A percentile compares a stretch with the other conserved stretches of the same genome.
Conservation (phyloP, 2,113 vertebrate species). For the Caloenas nicobarica region DNA sequence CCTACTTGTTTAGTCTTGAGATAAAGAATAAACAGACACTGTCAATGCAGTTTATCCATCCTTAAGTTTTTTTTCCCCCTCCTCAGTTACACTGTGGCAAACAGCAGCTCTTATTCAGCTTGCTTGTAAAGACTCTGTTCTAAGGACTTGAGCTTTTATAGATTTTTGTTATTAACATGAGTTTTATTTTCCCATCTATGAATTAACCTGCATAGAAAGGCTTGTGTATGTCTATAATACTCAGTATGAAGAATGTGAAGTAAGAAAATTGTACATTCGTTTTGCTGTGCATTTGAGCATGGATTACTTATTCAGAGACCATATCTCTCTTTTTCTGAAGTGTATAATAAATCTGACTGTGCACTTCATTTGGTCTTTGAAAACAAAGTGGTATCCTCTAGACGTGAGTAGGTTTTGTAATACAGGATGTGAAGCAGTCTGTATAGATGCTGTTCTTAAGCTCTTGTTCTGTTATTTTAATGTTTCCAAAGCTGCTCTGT, state of each 20-base stretch:
- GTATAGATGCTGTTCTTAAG: background rate
- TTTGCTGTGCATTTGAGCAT: conserved; percentile 3
- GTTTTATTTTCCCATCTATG: background rate
- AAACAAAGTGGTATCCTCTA: conserved; percentile 35
- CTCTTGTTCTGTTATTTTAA: conserved; percentile 26
- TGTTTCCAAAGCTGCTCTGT: background rate
- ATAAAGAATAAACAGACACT: conserved; percentile 3
- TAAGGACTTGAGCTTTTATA: background rate
- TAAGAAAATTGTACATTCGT: background rate
- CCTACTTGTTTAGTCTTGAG: background rate
- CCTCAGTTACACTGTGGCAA: background rate
- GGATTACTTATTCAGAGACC: conserved; percentile 1
- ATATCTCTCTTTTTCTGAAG: background rate
- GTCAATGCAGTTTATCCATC: background rate
- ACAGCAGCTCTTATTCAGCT: background rate
- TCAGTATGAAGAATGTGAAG: background rate
- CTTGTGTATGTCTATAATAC: background rate
- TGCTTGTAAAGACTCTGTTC: background rate
- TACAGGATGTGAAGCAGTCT: background rate
- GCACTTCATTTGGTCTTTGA: conserved; percentile 47
- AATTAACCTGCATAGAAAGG: background rate
- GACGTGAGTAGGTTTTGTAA: conserved; percentile 23
- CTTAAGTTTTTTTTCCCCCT: background rate
- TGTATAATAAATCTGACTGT: conserved; percentile 43
- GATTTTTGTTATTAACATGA: background rate